Evolutionary conservation across 2,113 vertebrate genomes (phyloP).

Genomic region (Lasiurus cinereus): DNA sequence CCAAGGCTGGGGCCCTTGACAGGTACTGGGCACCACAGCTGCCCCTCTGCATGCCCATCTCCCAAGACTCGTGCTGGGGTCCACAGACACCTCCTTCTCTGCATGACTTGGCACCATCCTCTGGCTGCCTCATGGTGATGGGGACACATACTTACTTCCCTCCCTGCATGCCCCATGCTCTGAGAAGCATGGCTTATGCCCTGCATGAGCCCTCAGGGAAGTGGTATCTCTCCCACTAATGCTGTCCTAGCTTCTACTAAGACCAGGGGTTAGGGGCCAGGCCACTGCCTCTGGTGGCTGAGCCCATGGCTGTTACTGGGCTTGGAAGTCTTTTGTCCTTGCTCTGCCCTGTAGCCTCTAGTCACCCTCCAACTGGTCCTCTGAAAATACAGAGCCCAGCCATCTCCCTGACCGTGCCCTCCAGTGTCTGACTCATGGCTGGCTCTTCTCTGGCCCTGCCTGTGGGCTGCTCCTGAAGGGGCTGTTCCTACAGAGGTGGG

Average conservation of each 20-base stretch:
- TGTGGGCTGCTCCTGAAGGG: not conserved
- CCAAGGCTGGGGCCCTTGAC: conserved; percentile 80
- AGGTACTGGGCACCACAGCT: conserved; percentile 78
- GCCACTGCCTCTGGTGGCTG: not conserved
- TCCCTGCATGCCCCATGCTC: conserved; percentile 59
- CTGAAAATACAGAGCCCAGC: not conserved
- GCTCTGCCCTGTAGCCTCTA: not conserved
- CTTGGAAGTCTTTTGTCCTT: not conserved
- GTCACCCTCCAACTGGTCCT: not conserved
- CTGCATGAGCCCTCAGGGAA: conserved; percentile 76
- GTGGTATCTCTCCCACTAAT: conserved; percentile 64
- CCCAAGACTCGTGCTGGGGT: conserved; percentile 2
- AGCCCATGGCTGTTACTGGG: not conserved
- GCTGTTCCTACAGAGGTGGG: not conserved
- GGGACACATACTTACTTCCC: conserved; percentile 19
- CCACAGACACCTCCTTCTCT: not conserved
- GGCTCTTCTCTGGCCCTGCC: not conserved
- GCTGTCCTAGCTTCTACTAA: conserved; percentile 72
- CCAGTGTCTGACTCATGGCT: not conserved
- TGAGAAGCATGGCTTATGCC: conserved; percentile 38
- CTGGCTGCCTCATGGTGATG: not conserved
- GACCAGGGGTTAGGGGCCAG: not conserved
- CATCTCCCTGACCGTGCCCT: not conserved
- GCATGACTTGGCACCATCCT: conserved; percentile 67
- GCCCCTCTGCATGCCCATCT: conserved; percentile 70